These are phyloP conservation scores for Apamea crenata DNA, from an alignment of 2,888 invertebrate genomes.

Conservation along the genomic window DNA sequence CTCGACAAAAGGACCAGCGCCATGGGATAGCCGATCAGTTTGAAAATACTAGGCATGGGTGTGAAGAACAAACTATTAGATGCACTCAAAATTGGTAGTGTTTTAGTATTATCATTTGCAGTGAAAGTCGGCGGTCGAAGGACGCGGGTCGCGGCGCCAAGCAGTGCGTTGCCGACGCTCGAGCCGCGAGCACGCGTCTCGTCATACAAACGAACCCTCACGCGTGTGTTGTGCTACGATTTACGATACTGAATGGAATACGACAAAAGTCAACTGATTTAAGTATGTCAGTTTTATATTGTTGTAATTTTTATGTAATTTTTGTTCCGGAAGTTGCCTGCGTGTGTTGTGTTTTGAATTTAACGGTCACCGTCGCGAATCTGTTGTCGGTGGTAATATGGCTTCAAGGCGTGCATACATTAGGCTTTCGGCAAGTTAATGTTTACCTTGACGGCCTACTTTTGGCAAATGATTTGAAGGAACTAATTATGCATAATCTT, in stretches of 20 bases:
- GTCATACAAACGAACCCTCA: slow-evolving; percentile 56
- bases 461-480: slow-evolving; percentile 56
- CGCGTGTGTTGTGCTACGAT: slow-evolving; percentile 68
- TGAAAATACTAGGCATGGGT: slow-evolving; percentile 30
- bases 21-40: slow-evolving; percentile 49
- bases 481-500: slow-evolving; percentile 44
- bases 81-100: slow-evolving; percentile 62
- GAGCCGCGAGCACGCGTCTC: slow-evolving; percentile 64
- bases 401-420: slow-evolving; percentile 74
- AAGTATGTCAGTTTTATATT: slow-evolving; percentile 84
- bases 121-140: slow-evolving; percentile 88
- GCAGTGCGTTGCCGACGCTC: slow-evolving; percentile 79
- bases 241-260: slow-evolving; percentile 69
- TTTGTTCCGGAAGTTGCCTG: slow-evolving; percentile 70
- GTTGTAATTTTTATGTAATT: slow-evolving; percentile 66
- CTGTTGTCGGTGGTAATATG: slow-evolving; percentile 65
- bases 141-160: slow-evolving; percentile 73
- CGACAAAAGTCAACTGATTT: slow-evolving; percentile 77
- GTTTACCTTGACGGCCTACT: slow-evolving; percentile 70
- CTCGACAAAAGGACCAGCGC: slow-evolving; percentile 65
- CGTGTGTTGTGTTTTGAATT: slow-evolving; percentile 74
- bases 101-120: slow-evolving; percentile 80
- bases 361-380: slow-evolving; percentile 75
- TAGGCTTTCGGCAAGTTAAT: slow-evolving; percentile 70
- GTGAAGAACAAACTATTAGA: slow-evolving; percentile 7